These are phyloP conservation scores for Frankliniella fusca DNA, from an alignment of 2,888 invertebrate genomes.

Conservation along the genomic window DNA sequence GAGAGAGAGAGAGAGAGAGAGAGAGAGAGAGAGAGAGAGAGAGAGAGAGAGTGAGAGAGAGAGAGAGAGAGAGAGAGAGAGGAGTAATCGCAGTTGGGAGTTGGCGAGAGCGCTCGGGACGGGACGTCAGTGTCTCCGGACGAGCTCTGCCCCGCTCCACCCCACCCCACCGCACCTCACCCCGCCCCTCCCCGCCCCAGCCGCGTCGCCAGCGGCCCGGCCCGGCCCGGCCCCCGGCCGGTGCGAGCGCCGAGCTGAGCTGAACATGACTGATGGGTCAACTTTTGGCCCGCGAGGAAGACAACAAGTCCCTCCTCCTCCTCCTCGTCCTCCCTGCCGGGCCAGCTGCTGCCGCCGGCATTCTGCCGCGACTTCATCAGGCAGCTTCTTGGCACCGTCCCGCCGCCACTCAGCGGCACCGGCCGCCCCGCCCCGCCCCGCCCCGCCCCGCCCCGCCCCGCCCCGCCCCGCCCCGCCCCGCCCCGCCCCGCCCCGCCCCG, in stretches of 20 bases:
- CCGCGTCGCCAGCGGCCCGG: neutral
- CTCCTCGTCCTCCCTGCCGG: neutral
- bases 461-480: too few species aligned
- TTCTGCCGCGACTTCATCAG: slow-evolving; percentile 11
- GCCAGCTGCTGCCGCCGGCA: too few species aligned
- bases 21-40: neutral
- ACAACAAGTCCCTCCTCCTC: neutral
- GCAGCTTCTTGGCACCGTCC: neutral
- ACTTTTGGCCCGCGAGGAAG: slow-evolving; percentile 19
- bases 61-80: neutral
- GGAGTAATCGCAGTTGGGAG: slow-evolving; percentile 24
- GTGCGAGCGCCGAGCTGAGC: neutral
- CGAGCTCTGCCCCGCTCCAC: neutral
- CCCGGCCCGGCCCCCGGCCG: neutral
- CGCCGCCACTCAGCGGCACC: neutral
- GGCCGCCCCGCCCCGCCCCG: too few species aligned
- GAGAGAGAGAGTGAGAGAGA: neutral
- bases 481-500: neutral
- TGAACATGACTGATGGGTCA: slow-evolving; percentile 26
- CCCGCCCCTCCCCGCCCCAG: too few species aligned
- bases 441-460: too few species aligned
- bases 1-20: neutral
- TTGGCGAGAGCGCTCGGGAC: neutral
- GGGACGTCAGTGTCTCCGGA: slow-evolving; percentile 8
- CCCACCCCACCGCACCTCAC: too few species aligned